These are phyloP conservation scores for Sebastes nivosus DNA, from an alignment of 2,797 vertebrate species.

Conservation along the genomic window DNA sequence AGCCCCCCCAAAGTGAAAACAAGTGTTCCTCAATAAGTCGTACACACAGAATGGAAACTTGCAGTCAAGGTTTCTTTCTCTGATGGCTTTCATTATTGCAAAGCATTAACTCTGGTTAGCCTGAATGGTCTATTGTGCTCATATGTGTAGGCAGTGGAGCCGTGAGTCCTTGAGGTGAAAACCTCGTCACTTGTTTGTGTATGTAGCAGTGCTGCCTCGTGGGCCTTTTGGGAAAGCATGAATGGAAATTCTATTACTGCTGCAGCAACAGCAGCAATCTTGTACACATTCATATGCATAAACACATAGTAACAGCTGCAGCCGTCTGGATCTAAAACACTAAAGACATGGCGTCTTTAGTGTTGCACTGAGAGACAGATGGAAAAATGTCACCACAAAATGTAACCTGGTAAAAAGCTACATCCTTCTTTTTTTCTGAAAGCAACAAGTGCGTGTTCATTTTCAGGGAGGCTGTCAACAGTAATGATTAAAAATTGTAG, in stretches of 20 bases:
- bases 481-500: background rate
- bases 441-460: background rate
- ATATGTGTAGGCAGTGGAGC: background rate
- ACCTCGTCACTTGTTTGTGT: conserved; percentile 22
- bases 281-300: background rate
- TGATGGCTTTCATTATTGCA: conserved; percentile 12
- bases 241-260: conserved; percentile 26
- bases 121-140: conserved; percentile 20
- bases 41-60: background rate
- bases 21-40: background rate
- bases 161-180: conserved; percentile 4
- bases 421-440: background rate
- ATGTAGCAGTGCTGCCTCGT: background rate
- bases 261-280: background rate
- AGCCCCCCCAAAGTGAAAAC: background rate
- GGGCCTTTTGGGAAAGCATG: conserved; percentile 4
- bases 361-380: background rate
- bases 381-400: background rate
- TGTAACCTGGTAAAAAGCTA: background rate
- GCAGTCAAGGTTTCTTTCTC: conserved; percentile 20
- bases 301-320: background rate
- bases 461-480: background rate
- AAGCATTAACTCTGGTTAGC: background rate
- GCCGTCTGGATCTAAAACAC: background rate
- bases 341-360: background rate